These are phyloP conservation scores for Leucophora obtusa DNA, from an alignment of 2,888 invertebrate species.

Conservation along the genomic window DNA sequence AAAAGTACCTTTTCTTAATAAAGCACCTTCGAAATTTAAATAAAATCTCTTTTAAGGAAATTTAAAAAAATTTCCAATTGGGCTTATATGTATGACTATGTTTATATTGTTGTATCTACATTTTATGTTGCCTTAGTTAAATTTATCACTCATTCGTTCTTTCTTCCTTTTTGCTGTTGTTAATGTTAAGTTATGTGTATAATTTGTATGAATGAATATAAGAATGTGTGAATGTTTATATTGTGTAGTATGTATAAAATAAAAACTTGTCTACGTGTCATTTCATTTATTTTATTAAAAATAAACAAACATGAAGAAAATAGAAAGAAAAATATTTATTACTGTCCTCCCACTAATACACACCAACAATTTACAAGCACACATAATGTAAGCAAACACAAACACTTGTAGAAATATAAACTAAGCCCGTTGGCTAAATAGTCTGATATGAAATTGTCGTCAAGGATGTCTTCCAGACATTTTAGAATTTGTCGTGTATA, in stretches of 20 bases:
- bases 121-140: not conserved
- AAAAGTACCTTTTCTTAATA: too few species aligned
- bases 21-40: too few species aligned
- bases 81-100: too few species aligned
- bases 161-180: slow-evolving; percentile 23
- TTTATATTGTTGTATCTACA: not conserved
- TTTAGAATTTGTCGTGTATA: too few species aligned
- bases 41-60: too few species aligned
- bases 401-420: too few species aligned
- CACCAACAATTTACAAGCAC: not conserved
- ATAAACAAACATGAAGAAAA: slow-evolving; percentile 15
- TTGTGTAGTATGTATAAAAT: slow-evolving; percentile 27
- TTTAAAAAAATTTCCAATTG: too few species aligned
- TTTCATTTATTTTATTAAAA: slow-evolving; percentile 55
- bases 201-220: slow-evolving; percentile 32
- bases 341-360: slow-evolving; percentile 45
- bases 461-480: too few species aligned
- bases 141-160: slow-evolving; percentile 4
- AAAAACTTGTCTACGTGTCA: slow-evolving; percentile 48
- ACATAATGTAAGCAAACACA: not conserved
- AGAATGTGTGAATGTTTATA: not conserved
- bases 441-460: too few species aligned
- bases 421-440: too few species aligned
- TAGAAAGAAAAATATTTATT: slow-evolving; percentile 35
- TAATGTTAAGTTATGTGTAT: slow-evolving; percentile 55